Evolutionary conservation across 2,113 vertebrate species (phyloP).

Genomic region (Cynopterus brachyotis): DNA sequence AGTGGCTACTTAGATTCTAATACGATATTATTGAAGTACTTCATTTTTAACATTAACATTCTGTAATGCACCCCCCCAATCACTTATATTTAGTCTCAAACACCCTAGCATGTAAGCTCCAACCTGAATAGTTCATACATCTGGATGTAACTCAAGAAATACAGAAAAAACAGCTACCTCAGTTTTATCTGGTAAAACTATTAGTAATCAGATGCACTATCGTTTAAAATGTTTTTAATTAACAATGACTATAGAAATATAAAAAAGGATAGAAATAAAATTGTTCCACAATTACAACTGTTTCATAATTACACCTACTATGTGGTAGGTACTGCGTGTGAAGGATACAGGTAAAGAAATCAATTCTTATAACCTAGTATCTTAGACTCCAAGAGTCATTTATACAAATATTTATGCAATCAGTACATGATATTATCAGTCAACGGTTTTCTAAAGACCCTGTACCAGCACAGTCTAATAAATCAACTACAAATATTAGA

Average conservation of each 20-base stretch:
- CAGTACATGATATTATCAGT: neutral
- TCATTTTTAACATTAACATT: neutral
- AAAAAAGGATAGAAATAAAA: neutral
- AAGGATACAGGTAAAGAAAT: neutral
- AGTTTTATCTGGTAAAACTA: slow-evolving; percentile 6
- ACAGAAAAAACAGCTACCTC: neutral
- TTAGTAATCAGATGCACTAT: neutral
- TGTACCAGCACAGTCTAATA: neutral
- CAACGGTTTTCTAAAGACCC: neutral
- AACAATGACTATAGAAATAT: neutral
- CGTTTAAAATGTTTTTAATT: slow-evolving; percentile 28
- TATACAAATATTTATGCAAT: neutral
- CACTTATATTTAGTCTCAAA: neutral
- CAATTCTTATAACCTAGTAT: neutral
- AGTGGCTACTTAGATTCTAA: neutral
- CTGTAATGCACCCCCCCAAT: neutral
- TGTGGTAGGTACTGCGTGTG: neutral
- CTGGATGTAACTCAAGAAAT: neutral
- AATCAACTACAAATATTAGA: neutral
- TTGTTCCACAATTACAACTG: neutral
- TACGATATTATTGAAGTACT: neutral
- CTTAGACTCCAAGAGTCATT: neutral
- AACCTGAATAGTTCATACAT: neutral
- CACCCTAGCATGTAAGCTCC: neutral
- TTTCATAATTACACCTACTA: neutral